These are phyloP conservation scores for Operophtera brumata DNA, from an alignment of 2,888 invertebrate species.

Conservation along the genomic window DNA sequence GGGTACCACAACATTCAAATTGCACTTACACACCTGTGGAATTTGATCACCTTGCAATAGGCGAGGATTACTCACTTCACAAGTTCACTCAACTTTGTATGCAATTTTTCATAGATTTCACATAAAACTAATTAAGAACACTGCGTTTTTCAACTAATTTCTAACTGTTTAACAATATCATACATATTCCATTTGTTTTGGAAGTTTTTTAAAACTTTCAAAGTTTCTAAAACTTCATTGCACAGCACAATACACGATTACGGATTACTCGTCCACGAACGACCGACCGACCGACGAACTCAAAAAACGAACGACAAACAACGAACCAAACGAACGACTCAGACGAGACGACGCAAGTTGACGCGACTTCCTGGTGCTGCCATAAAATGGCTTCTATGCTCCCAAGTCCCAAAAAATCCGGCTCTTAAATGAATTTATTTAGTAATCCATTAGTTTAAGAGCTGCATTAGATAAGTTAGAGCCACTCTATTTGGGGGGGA, in stretches of 20 bases:
- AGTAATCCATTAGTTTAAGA: no score
- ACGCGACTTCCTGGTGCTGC: not conserved
- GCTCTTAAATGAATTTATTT: no score
- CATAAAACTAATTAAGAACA: not conserved
- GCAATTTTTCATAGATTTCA: slow-evolving; percentile 36
- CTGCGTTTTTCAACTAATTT: not conserved
- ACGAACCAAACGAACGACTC: not conserved
- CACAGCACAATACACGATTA: slow-evolving; percentile 54
- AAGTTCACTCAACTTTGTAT: slow-evolving; percentile 76
- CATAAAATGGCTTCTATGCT: not conserved
- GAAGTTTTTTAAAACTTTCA: slow-evolving; percentile 31
- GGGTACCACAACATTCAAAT: slow-evolving; percentile 68
- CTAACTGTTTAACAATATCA: not conserved
- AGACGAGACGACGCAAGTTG: no score
- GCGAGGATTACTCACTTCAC: slow-evolving; percentile 49
- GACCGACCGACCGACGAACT: slow-evolving; percentile 8
- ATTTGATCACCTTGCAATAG: slow-evolving; percentile 58
- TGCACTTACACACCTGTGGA: slow-evolving; percentile 63
- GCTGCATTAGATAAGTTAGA: no score
- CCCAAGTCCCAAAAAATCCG: not conserved
- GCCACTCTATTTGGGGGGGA: no score
- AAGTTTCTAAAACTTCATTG: slow-evolving; percentile 60
- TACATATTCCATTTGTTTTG: slow-evolving; percentile 9
- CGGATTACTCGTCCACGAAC: slow-evolving; percentile 27
- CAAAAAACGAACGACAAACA: not conserved